These are phyloP conservation scores for Marmota monax DNA, from an alignment of 2,113 vertebrate species.

Conservation along the genomic window DNA sequence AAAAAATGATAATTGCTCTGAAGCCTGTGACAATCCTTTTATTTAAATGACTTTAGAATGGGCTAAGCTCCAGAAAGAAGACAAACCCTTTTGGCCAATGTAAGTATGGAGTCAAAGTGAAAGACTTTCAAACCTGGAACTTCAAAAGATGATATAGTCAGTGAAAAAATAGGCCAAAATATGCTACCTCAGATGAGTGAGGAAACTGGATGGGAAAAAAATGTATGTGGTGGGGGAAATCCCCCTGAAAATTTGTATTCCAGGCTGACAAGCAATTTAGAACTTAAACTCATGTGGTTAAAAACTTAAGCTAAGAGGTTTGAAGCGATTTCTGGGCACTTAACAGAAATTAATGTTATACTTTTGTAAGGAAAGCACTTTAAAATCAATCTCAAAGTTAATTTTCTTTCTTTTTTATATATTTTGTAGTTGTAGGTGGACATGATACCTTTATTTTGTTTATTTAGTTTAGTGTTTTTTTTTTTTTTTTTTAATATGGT, in stretches of 20 bases:
- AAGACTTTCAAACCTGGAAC: not conserved
- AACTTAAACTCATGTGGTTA: not conserved
- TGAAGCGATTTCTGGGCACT: not conserved
- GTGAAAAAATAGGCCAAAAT: not conserved
- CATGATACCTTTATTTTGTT: too few relatives aligned
- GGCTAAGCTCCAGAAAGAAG: not conserved
- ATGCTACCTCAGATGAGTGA: not conserved
- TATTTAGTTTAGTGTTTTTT: too few relatives aligned
- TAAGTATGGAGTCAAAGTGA: not conserved
- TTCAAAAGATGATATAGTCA: not conserved
- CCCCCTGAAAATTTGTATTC: not conserved
- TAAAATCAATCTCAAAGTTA: not conserved
- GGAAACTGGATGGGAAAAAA: not conserved
- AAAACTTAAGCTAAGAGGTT: constrained; percentile 23
- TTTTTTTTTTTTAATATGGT: too few relatives aligned
- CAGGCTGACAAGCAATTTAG: not conserved
- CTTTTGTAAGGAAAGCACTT: not conserved
- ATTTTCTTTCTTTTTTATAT: too few relatives aligned
- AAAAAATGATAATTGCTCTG: not conserved
- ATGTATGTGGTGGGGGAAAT: too few relatives aligned
- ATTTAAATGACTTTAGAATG: not conserved
- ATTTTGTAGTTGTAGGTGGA: too few relatives aligned
- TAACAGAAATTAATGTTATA: not conserved
- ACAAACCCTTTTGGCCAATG: not conserved
- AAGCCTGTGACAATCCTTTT: not conserved